Evolutionary conservation across 2,888 invertebrate species (phyloP), one percentile per base, ranked within the genome.

Genomic region (Branchipolynoe longqiensis): DNA sequence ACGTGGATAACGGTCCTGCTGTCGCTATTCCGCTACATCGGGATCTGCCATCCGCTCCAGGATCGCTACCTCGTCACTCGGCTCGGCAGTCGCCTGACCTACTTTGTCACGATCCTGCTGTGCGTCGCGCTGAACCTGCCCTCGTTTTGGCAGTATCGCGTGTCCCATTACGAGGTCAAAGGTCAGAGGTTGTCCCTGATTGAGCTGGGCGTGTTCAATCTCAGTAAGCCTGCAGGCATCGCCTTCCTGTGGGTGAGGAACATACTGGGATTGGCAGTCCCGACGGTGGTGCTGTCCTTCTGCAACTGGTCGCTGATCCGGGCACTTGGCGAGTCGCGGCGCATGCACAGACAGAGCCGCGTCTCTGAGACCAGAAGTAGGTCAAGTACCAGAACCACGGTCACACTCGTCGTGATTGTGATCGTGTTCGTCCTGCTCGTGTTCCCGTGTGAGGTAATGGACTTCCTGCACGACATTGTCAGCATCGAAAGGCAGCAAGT

Each of bases 1-100:
- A 92, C 93, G 0, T 92, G 91, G 91, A 88, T 93, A 28, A 93
- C 92, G 14, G 92, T 92, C 4, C 90, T 90, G 28, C 91, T 93
- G 91, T 92, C 93, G 4, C 91, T 90, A 0, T 92, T 92, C 83
- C 86, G 93, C 36, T 93, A 92, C 83, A 85, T 92, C 22, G 93
- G 92, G 33, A 92, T 93, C n/a, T 92, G 92, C 87, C 92, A 93
- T 86, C 92, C 93, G 0, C 90, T 93, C 69, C 90, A 89, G 84
- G 92, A 92, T 3, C 87, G 92, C 38, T 58, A 78, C 22, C 8
- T 87, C 22, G 64, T 84, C 48, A 62, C 73, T n/a, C 28, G 28
- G n/a, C 31, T 38, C 14, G 54, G 31, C 1, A 59, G 82, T 12
- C 40, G 59, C 1, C 28, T 85, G 14, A 58, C 73, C 0, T 91